Evolutionary conservation across 2,888 invertebrate species (phyloP).

Genomic region (Pterobdella sp.): DNA sequence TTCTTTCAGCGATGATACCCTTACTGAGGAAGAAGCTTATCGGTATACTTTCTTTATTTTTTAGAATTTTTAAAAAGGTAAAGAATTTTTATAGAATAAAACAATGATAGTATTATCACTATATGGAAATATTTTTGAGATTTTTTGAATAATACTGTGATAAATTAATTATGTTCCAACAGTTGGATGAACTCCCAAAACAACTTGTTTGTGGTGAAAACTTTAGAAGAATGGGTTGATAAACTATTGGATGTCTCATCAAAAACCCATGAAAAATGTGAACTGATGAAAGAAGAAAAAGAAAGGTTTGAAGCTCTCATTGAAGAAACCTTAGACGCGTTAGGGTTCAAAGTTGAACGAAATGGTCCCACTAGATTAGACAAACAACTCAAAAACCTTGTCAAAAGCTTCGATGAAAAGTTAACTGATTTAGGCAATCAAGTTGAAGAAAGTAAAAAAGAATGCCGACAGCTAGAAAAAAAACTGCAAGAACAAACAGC

Average conservation of each 20-base stretch:
- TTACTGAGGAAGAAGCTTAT: neutral
- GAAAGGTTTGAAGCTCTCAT: neutral
- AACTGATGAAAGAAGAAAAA: constrained; percentile 22
- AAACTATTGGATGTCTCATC: constrained; percentile 13
- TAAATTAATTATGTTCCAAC: neutral
- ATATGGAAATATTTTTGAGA: constrained; percentile 5
- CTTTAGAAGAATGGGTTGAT: constrained; percentile 14
- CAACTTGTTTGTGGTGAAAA: neutral
- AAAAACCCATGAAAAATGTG: neutral
- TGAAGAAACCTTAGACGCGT: neutral
- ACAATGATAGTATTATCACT: neutral
- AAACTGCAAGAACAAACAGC: neutral
- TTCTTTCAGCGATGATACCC: neutral
- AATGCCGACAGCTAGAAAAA: neutral
- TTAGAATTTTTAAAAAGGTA: neutral
- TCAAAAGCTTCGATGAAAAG: constrained; percentile 4
- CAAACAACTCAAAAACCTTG: neutral
- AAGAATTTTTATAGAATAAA: neutral
- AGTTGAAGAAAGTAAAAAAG: neutral
- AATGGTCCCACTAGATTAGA: neutral
- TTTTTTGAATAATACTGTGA: neutral
- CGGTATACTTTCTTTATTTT: neutral
- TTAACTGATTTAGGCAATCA: neutral
- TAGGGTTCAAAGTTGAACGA: neutral
- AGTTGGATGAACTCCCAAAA: neutral